phyloP scores from a whole-genome alignment of 2,797 vertebrate genomes.

The Thripadectes ignobilis region DNA sequence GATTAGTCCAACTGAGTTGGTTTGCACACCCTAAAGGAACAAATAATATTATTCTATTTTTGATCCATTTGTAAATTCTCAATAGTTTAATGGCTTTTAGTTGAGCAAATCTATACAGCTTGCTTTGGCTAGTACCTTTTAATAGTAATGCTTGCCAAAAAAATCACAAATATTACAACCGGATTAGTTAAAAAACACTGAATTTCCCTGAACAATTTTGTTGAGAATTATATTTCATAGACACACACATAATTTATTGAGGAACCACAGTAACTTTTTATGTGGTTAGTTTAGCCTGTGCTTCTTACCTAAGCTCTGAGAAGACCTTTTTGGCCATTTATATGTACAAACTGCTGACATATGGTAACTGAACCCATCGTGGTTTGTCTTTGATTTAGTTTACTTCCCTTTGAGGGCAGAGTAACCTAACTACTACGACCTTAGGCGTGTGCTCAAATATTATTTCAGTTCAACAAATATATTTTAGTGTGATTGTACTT shows the following conservation, averaged over 20 bases:
- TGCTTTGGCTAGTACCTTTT: not conserved
- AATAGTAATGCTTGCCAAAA: not conserved
- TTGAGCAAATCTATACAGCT: not conserved
- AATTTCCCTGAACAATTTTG: not conserved
- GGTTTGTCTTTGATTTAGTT: constrained; percentile 31
- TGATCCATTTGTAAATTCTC: not conserved
- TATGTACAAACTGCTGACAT: constrained; percentile 11
- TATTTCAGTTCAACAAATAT: constrained; percentile 10
- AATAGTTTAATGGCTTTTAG: not conserved
- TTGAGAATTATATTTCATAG: not conserved
- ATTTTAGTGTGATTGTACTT: constrained; percentile 6
- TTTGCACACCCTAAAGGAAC: accelerated
- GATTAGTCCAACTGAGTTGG: not conserved
- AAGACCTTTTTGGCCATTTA: constrained; percentile 1
- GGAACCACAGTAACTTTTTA: constrained; percentile 28
- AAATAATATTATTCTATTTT: not conserved
- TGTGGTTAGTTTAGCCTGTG: constrained; percentile 14
- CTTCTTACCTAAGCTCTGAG: not conserved
- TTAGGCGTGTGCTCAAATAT: not conserved
- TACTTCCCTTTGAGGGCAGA: not conserved
- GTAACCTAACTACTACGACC: not conserved
- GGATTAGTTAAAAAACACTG: not conserved
- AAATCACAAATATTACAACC: not conserved
- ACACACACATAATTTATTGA: not conserved
- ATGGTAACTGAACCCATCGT: not conserved